Percentiles rank a stretch among this genome's conserved stretches.
phyloP scores from a whole-genome alignment of 1,140 invertebrate species.

The Aricia agestis region DNA sequence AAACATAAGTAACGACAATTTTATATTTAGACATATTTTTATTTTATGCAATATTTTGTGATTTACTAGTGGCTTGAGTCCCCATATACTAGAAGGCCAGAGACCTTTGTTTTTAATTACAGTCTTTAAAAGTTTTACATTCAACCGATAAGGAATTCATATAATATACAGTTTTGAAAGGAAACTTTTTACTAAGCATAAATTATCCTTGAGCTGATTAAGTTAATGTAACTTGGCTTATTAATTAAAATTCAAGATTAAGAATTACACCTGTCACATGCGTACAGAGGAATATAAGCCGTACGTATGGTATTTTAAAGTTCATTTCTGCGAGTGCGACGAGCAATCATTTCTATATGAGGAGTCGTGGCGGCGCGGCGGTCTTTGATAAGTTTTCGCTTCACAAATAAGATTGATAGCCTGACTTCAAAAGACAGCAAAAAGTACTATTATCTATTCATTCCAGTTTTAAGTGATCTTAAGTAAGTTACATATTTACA shows the following conservation, averaged over 20 bases:
- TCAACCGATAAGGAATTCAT: neutral
- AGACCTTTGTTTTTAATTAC: no score
- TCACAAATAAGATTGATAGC: neutral
- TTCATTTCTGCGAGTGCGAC: neutral
- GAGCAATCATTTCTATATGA: neutral
- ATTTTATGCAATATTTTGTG: no score
- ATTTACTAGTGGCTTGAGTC: no score
- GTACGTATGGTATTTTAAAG: neutral
- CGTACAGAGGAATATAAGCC: neutral
- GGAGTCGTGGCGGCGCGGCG: no score
- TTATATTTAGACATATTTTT: no score
- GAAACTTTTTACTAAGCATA: neutral
- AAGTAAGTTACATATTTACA: no score
- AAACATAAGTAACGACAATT: no score
- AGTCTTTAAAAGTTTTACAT: neutral
- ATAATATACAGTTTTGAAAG: neutral
- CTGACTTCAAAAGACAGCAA: neutral
- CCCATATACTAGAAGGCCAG: no score
- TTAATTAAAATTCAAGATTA: neutral
- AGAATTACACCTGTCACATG: neutral
- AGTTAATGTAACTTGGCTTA: conserved; percentile 1
- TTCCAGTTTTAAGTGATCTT: no score
- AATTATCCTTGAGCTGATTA: neutral
- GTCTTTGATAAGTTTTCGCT: neutral
- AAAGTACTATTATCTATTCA: no score